Evolutionary conservation across 1,140 invertebrate species (phyloP), one percentile per base, ranked within the genome.

Genomic region (Pomacea maculata): DNA sequence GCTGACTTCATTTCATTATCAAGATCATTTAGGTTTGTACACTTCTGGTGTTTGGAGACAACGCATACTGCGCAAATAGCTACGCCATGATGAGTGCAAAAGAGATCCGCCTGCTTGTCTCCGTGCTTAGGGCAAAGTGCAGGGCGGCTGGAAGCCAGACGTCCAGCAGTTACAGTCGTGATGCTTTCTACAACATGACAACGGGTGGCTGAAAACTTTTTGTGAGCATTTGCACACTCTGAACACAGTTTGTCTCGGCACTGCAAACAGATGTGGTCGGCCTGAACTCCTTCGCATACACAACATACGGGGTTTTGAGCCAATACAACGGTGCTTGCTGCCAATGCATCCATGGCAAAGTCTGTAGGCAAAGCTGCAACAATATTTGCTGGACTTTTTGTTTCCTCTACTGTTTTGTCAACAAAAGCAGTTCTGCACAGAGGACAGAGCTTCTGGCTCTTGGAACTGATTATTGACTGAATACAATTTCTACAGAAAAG

Each of bases 341-440:
- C 74, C 0, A 75, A 25, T 15, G 45, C 54, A 17, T n/a, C n/a
- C 52, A 75, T 55, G 57, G 21, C 29, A 12, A 57, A 52, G 21
- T 75, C 74, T 14, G 74, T 75, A 55, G 74, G 74, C n/a, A 75
- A 61, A 17, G n/a, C n/a, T 15, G n/a, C 74, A 61, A n/a, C 57
- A 3, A 61, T 75, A 25, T 25, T n/a, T 3, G n/a, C 74, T n/a
- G 25, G 17, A 19, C 25, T 74, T 25, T 21, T 14, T 29, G 8
- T 25, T 5, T 10, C 55, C 25, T 12, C 55, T 12, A 25, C 55
- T 57, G 55, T 57, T 9, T 8, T 8, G 55, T 57, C 55, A 57
- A 57, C 55, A 57, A 57, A 57, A 57, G 55, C 8, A 57, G 8
- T 8, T 57, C 55, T 57, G 55, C 55, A 57, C 8, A 57, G 55